phyloP scores from a whole-genome alignment of 2,888 invertebrate species.

The Nebria brevicollis region DNA sequence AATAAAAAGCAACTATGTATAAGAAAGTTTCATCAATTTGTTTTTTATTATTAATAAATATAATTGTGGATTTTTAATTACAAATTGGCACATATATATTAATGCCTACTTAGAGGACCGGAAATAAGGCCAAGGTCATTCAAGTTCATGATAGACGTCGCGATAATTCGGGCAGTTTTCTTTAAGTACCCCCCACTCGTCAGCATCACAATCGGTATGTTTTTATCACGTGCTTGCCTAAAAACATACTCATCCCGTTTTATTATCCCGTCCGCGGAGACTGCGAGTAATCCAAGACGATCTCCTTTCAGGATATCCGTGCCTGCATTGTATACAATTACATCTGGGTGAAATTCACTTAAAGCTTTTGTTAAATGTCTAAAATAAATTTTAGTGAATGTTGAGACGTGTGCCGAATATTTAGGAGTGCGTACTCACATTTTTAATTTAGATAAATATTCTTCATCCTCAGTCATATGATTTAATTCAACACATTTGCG shows the following conservation, averaged over 20 bases:
- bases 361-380: slow-evolving; percentile 77
- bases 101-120: slow-evolving; percentile 52
- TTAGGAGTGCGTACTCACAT: slow-evolving; percentile 63
- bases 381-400: slow-evolving; percentile 51
- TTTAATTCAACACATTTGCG: slow-evolving; percentile 75
- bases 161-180: slow-evolving; percentile 81
- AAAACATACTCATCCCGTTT: slow-evolving; percentile 87
- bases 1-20: neutral
- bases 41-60: slow-evolving; percentile 22
- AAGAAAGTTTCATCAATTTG: neutral
- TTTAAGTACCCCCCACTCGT: slow-evolving; percentile 89
- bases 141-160: slow-evolving; percentile 85
- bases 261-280: slow-evolving; percentile 82
- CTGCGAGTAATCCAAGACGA: slow-evolving; percentile 67
- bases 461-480: slow-evolving; percentile 71
- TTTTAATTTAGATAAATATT: slow-evolving; percentile 75
- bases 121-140: slow-evolving; percentile 69
- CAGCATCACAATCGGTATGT: slow-evolving; percentile 85
- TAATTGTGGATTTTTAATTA: slow-evolving; percentile 14
- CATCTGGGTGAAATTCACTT: slow-evolving; percentile 78
- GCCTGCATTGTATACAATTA: slow-evolving; percentile 93
- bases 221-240: slow-evolving; percentile 69
- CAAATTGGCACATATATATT: slow-evolving; percentile 38
- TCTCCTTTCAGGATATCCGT: slow-evolving; percentile 78
- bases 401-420: neutral